Base-by-base conservation (phyloP, 2,888 invertebrate genomes). In the Automeris io region DNA sequence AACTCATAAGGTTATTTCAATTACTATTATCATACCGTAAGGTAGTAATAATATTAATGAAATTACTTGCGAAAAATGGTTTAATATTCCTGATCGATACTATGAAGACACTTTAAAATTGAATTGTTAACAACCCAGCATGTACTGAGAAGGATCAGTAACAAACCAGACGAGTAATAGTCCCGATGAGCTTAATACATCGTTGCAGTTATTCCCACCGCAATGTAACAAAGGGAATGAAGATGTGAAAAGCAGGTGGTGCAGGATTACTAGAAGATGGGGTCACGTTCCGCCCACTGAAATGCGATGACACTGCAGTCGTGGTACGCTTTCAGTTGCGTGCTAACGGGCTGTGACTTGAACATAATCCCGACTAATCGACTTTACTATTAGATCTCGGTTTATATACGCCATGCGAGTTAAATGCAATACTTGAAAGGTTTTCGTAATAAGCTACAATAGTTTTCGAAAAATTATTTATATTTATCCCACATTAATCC, bases 241-340 rank as follows among this genome's bases (percentile, higher is more conserved):
- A 60, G 58, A 60, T 69, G 68, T 77, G 72, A 77, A 76, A 73
- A 77, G 76, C 80, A 82, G 82, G 79, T 82, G 82, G 70, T 70
- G 66, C 47, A 66, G 79, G 79, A 79, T 82, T 82, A 80, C 74
- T 43, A 43, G 59, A 47, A 78, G 77, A 85, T 85, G 66, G 74
- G 69, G 73, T 83, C 85, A 85, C 85, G 85, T 85, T 66, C 59
- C 45, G 47, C 40, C 57, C 54, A 56, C 70, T 74, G 73, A 75
- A 69, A 80, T 76, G 82, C 71, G 78, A 77, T 75, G 85, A 80
- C 83, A 80, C 51, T 73, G 80, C 82, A 80, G 77, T 79, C 65
- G 67, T 60, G 58, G 55, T 58, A 59, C 68, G 58, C 52, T 60
- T 61, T 64, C 65, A 67, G 56, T 62, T 58, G 61, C 64, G 58